Evolutionary conservation across 2,797 vertebrate genomes (phyloP).

Genomic region (Clarias pachynema): DNA sequence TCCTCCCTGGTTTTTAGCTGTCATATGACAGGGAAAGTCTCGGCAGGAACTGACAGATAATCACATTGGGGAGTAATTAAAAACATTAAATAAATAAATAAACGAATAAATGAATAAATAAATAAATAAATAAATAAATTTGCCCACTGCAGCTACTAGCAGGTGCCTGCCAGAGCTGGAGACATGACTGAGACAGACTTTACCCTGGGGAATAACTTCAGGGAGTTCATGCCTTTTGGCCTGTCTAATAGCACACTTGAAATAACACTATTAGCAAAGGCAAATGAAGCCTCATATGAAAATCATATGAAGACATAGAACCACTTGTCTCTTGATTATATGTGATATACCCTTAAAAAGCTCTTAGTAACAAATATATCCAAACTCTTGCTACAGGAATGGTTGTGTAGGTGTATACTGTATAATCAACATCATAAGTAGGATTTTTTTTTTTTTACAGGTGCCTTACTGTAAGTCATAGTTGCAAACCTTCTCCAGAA

Average conservation of each 20-base stretch:
- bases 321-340: not conserved
- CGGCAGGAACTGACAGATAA: not conserved
- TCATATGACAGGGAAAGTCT: not conserved
- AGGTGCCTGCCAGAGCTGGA: too few species aligned
- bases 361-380: not conserved
- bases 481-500: too few species aligned
- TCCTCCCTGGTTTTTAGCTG: not conserved
- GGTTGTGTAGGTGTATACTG: not conserved
- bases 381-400: not conserved
- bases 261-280: not conserved
- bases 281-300: not conserved
- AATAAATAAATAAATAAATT: not conserved
- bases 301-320: not conserved
- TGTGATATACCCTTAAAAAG: not conserved
- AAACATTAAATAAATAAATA: not conserved
- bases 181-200: not conserved
- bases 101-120: not conserved
- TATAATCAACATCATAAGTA: not conserved
- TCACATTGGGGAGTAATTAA: not conserved
- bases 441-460: not conserved
- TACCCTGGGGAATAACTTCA: not conserved
- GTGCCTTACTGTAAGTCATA: too few species aligned
- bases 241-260: not conserved
- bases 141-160: not conserved
- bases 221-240: not conserved